These are phyloP conservation scores for Syngnathus scovelli DNA, from an alignment of 2,113 vertebrate species.

Conservation along the genomic window DNA sequence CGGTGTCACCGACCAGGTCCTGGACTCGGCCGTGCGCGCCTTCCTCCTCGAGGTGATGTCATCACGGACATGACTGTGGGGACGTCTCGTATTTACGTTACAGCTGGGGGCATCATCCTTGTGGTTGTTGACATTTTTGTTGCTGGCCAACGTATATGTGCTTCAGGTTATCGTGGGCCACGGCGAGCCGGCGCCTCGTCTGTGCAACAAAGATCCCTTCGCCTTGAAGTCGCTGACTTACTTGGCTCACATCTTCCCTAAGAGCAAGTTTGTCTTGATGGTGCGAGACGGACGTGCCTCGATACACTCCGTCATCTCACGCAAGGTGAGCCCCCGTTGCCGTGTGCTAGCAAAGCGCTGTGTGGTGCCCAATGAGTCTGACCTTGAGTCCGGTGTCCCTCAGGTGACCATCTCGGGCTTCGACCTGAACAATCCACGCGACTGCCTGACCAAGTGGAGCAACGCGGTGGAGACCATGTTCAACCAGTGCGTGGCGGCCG, in stretches of 20 bases:
- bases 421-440: slow-evolving; percentile 86
- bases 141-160: not conserved
- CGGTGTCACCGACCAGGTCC: slow-evolving; percentile 86
- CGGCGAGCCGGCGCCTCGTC: slow-evolving; percentile 82
- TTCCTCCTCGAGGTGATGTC: slow-evolving; percentile 70
- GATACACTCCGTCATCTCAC: slow-evolving; percentile 91
- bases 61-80: too few relatives aligned
- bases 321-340: slow-evolving; percentile 64
- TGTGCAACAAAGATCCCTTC: slow-evolving; percentile 93
- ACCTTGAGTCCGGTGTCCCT: not conserved
- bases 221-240: slow-evolving; percentile 87
- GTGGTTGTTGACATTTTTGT: too few relatives aligned
- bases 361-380: too few relatives aligned
- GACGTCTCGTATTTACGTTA: too few relatives aligned
- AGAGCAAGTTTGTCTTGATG: slow-evolving; percentile 90
- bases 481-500: slow-evolving; percentile 80
- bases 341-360: too few relatives aligned
- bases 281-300: slow-evolving; percentile 84
- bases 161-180: slow-evolving; percentile 88
- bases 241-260: slow-evolving; percentile 85
- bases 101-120: too few relatives aligned
- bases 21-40: slow-evolving; percentile 86
- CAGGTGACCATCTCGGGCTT: slow-evolving; percentile 89
- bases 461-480: slow-evolving; percentile 89
- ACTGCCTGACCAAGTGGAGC: slow-evolving; percentile 92